Base-by-base conservation (phyloP, 2,113 vertebrate genomes). In the Pachycephala philippinensis region DNA sequence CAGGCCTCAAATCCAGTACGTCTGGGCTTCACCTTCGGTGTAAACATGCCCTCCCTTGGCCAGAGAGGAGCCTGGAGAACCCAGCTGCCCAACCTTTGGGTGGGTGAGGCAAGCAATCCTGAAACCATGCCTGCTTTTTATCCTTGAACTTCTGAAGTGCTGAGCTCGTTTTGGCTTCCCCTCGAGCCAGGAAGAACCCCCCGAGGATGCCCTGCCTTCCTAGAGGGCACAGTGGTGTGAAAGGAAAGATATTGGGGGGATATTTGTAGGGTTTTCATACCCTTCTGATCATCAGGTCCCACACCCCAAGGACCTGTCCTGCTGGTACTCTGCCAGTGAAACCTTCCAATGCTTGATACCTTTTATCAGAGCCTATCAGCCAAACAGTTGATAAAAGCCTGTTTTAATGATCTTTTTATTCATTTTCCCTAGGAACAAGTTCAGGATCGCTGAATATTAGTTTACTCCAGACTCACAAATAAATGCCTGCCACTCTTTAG, bases 171-270 rank as follows among this genome's bases (percentile, higher is more conserved):
- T 45, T 31, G 40, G 14, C 22, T 71, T 59, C 15, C 17, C 59
- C 13, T 84, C 0, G 0, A 47, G 47, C 6, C 37, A 79, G 27
- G 11, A 42, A 37, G 50, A 21, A 21, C 7, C 53, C 33, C 19
- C 24, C 0, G 4, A 74, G 30, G 35, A 54, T 44, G 13, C 24
- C 30, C n/a, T 60, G 39, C 13, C 15, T 81, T 69, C 35, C 60
- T 47, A 35, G 24, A 22, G 19, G 21, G 27, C 6, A 5, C 42
- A 60, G 5, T 22, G 4, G 8, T 44, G 13, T 10, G 42, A n/a
- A 89, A 65, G 12, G 8, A 47, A 60, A 93, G 17, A 6, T 21
- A 14, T 0, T 60, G 30, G 11, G 39, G 44, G 47, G 28, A n/a
- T 75, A 2, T 68, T 61, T 35, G 24, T 0, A 56, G 30, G 15